A percentile compares a stretch with the other conserved stretches of the same genome.
phyloP scores from a whole-genome alignment of 2,113 vertebrate genomes.

The Eudyptes chrysolophus region DNA sequence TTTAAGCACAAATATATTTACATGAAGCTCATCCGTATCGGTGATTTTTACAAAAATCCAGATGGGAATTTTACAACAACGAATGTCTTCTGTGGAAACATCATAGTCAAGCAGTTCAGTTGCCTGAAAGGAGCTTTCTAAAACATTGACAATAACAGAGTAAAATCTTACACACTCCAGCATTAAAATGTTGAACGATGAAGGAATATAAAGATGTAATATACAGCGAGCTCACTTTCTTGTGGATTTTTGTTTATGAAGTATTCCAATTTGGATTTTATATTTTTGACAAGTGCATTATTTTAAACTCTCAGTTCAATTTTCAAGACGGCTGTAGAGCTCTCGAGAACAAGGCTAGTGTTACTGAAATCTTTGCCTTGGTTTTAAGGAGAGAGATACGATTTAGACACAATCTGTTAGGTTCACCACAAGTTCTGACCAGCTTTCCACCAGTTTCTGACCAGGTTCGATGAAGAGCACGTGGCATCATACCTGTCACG shows the following conservation, averaged over 20 bases:
- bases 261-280: not conserved
- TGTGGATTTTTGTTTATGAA: not conserved
- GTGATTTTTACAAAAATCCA: not conserved
- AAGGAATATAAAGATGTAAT: not conserved
- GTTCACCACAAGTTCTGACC: not conserved
- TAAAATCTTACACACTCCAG: not conserved
- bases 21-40: fast-evolving
- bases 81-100: not conserved
- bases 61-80: not conserved
- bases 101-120: not conserved
- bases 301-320: not conserved
- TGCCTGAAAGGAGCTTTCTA: not conserved
- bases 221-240: not conserved
- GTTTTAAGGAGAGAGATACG: not conserved
- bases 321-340: not conserved
- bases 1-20: not conserved
- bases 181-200: not conserved
- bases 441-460: not conserved
- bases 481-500: not conserved
- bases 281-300: not conserved
- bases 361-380: not conserved
- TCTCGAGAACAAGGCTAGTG: not conserved
- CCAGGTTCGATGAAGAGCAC: not conserved
- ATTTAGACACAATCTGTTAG: not conserved
- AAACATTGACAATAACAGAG: not conserved